Base-by-base conservation (phyloP, 1,140 invertebrate species). In the Drosophila albomicans region DNA sequence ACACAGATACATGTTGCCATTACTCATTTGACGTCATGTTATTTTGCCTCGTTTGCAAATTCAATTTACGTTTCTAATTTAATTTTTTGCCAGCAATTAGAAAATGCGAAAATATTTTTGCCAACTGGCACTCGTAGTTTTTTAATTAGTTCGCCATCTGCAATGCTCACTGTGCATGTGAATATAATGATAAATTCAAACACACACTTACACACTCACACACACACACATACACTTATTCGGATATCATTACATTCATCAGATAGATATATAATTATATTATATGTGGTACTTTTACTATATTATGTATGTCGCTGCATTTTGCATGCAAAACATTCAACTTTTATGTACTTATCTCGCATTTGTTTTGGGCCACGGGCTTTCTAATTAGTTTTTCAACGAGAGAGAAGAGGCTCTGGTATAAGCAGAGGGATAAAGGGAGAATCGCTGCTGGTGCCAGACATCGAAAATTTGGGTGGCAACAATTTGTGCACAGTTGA, bases 51-150 rank as follows among this genome's bases (percentile, higher is more conserved):
- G 80, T 72, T 67, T 77, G 77, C 84, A 75, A 88, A 87, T 88
- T 88, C 84, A 77, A 87, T 87, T 82, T 88, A 74, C 77, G 52
- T 82, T 88, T 82, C 84, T 84, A 88, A 88, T 88, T 88, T 80
- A 52, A 69, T 81, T 84, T 84, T 68, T 72, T 70, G 78, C 38
- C 72, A 57, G 54, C 64, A 82, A 77, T 79, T 72, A 68, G 74
- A 87, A 87, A 88, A 81, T 82, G 69, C 69, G 69, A 88, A 88
- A 88, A 89, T 81, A 88, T 89, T 84, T 88, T 88, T 66, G 80
- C 85, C 66, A 59, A 73, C 85, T 56, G 52, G 25, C 61, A 65
- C 45, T 57, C 8, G 49, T 72, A 80, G 76, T 82, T 87, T 88
- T 84, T 75, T 87, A 87, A 87, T 87, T 87, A 87, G 84, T 87